A percentile compares a stretch with the other conserved stretches of the same genome.
Evolutionary conservation across 2,888 invertebrate species (phyloP).

Genomic region (Mimumesa dahlbomi): DNA sequence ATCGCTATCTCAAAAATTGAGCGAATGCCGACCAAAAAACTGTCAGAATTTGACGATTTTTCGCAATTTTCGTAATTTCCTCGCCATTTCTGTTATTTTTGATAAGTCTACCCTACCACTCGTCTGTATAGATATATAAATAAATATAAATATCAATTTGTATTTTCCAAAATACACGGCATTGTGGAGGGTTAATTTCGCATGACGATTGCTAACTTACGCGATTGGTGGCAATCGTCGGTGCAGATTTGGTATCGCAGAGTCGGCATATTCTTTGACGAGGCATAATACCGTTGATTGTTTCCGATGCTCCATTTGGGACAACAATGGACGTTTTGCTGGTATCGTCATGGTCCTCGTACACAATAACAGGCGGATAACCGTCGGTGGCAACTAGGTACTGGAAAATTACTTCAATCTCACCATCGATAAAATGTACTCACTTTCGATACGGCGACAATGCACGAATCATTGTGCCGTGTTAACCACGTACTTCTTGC

Average conservation of each 20-base stretch:
- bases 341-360: neutral
- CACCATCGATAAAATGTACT: neutral
- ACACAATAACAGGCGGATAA: neutral
- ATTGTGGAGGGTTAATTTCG: neutral
- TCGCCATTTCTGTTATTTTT: no score
- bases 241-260: neutral
- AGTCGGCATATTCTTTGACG: conserved; percentile 1
- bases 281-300: conserved; percentile 1
- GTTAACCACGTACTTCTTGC: conserved; percentile 1
- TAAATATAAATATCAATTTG: no score
- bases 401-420: conserved; percentile 17
- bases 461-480: neutral
- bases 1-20: no score
- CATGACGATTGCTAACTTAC: conserved; percentile 1
- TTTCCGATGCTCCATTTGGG: neutral
- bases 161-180: no score
- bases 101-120: no score
- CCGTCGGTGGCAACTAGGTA: neutral
- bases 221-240: neutral
- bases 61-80: no score
- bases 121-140: no score
- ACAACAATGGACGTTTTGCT: neutral
- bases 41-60: no score
- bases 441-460: neutral
- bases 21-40: no score